Base-by-base conservation (phyloP, 1,140 invertebrate species). In the Formica exsecta region DNA sequence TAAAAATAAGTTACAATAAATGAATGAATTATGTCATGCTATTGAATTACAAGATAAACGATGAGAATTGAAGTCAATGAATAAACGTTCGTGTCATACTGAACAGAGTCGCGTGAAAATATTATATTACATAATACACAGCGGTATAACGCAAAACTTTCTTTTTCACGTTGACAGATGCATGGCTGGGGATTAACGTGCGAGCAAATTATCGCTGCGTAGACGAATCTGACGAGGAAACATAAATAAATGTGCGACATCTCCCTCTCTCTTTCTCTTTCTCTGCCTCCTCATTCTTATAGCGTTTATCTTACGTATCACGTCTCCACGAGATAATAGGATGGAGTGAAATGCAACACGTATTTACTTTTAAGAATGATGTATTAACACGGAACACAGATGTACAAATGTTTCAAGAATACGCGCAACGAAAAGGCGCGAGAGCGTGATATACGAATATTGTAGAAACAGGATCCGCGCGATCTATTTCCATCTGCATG, bases 181-280 rank as follows among this genome's bases (percentile, higher is more conserved):
- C 13, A 22, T 22, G 19, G 11, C 29, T 65, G 38, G 9, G 19
- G 16, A 29, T 64, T 6, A 41, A 77, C 29, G 41, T 36, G 11
- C 13, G 41, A 66, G 61, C 41, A 79, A 79, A 79, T 66, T 62
- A 29, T 66, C 19, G 19, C 61, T 32, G 29, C 1, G 61, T 19
- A 13, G 66, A 65, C 76, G 38, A 66, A 57, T 57, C 3, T n/a
- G 76, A 3, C 11, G 41, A 51, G 36, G 7, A 51, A 64, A 64
- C 25, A 16, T 44, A 64, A 13, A 48, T 38, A 41, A 54, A 11
- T 1, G n/a, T 51, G n/a, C 65, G 29, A 79, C 13, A 66, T 79
- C 51, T 79, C n/a, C 64, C 61, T 41, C 29, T 66, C 59, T 77
- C n/a, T 29, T 29, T 29, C n/a, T 79, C 51, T 79, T 11, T 77